These are phyloP conservation scores for Archips crataeganus DNA, from an alignment of 2,888 invertebrate species.

Conservation along the genomic window DNA sequence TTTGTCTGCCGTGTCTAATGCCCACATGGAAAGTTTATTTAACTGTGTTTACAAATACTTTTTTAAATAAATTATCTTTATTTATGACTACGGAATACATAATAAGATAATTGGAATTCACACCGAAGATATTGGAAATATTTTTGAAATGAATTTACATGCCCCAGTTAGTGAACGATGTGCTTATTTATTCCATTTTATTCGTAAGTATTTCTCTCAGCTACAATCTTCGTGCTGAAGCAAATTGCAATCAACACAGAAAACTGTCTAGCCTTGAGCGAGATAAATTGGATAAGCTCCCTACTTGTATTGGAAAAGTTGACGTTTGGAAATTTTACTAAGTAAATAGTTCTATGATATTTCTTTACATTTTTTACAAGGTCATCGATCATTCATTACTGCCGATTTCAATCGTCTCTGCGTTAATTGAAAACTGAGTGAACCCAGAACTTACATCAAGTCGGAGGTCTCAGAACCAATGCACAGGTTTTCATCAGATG, in stretches of 20 bases:
- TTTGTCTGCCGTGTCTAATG: conserved; percentile 35
- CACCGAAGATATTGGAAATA: not conserved
- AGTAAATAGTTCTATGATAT: not conserved
- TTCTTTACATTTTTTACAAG: not conserved
- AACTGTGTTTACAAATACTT: conserved; percentile 6
- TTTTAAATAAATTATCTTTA: not conserved
- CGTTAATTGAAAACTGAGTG: not conserved
- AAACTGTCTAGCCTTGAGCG: not conserved
- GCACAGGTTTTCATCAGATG: too few species aligned
- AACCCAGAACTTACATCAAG: not conserved
- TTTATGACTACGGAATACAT: not conserved
- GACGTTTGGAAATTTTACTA: not conserved
- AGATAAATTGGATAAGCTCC: not conserved
- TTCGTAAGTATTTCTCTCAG: not conserved
- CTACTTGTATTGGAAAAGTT: not conserved
- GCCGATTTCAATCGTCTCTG: not conserved
- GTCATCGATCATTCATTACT: not conserved
- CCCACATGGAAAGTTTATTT: conserved; percentile 11
- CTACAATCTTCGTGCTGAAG: not conserved
- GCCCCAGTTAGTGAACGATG: not conserved
- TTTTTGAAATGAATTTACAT: not conserved
- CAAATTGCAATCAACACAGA: not conserved
- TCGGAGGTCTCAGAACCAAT: too few species aligned
- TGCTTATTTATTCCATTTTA: not conserved
- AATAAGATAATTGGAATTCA: not conserved